Conservation (phyloP, 2,797 vertebrate species). For the Pipistrellus pipistrellus region DNA sequence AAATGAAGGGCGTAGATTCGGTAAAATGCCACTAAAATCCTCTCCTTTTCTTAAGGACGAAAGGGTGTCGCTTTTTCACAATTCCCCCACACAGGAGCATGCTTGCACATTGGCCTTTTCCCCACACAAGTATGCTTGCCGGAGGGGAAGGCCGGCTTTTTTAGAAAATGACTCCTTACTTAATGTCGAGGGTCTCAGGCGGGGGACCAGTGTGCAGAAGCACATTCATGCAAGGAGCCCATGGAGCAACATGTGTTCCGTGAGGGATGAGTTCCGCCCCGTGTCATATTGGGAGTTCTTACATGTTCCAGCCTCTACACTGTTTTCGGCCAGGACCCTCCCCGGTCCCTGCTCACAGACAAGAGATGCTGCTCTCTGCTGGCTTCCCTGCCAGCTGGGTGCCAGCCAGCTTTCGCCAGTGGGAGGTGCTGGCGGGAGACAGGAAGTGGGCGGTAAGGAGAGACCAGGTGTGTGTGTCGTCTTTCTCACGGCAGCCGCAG, state of each 20-base stretch:
- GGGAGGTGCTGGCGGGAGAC: fast-evolving
- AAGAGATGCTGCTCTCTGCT: not conserved
- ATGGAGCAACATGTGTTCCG: not conserved
- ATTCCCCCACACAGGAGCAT: not conserved
- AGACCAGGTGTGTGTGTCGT: not conserved
- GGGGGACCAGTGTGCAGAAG: not conserved
- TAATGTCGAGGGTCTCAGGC: not conserved
- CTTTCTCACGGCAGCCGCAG: not conserved
- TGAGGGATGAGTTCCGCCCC: too few relatives aligned
- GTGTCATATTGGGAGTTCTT: not conserved
- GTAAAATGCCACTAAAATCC: not conserved
- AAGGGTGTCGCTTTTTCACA: not conserved
- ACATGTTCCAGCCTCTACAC: not conserved
- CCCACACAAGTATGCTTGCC: constrained; percentile 9
- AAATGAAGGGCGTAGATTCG: constrained; percentile 52
- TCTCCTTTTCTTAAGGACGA: constrained; percentile 41
- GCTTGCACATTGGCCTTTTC: not conserved
- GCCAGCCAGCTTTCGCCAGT: not conserved
- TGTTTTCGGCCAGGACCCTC: not conserved
- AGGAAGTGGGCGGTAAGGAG: not conserved
- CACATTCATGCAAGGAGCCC: not conserved
- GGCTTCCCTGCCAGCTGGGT: not conserved
- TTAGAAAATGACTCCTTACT: not conserved
- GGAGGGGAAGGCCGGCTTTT: not conserved
- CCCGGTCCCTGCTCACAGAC: fast-evolving